These are phyloP conservation scores for Ameiurus melas DNA, from an alignment of 2,113 vertebrate species.

Conservation along the genomic window DNA sequence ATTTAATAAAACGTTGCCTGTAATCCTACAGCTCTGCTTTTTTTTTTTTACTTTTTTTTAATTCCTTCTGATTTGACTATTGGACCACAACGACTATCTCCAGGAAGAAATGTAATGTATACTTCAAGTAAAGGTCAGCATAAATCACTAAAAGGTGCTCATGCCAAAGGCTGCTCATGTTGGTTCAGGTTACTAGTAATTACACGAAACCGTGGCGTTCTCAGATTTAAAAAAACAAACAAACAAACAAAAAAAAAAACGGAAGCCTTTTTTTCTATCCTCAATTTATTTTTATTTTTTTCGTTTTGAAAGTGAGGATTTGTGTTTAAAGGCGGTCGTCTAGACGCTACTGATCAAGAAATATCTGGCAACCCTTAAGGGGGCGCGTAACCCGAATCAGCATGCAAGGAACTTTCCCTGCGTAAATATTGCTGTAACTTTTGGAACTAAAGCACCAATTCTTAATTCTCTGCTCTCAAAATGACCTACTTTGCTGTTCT, in stretches of 20 bases:
- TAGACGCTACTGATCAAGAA: background rate
- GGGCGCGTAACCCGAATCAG: no score
- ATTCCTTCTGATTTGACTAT: background rate
- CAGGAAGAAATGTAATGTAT: background rate
- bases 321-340: background rate
- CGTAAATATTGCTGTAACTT: no score
- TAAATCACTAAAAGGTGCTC: background rate
- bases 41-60: background rate
- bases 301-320: background rate
- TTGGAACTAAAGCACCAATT: no score
- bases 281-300: no score
- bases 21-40: background rate
- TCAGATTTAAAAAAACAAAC: background rate
- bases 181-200: background rate
- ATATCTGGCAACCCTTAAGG: background rate
- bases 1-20: background rate
- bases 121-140: slow-evolving; percentile 3
- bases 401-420: no score
- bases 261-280: no score
- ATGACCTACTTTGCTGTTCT: background rate
- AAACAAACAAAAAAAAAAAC: background rate
- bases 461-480: no score
- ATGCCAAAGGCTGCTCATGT: background rate
- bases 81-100: background rate
- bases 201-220: background rate